phyloP scores from a whole-genome alignment of 2,888 invertebrate species.

The Rugalucina vietnamica region DNA sequence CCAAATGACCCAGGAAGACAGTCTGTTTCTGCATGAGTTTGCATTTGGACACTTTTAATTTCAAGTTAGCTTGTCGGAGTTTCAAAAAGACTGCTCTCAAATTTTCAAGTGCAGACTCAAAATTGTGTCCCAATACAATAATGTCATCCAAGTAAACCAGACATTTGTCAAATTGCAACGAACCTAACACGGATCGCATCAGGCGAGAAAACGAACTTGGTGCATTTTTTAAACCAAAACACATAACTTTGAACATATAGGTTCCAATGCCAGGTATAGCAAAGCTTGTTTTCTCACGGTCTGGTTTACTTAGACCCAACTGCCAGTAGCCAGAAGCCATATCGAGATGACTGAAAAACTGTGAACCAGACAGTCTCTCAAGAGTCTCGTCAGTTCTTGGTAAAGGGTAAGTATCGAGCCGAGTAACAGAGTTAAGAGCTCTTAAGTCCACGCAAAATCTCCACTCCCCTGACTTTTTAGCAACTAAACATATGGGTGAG shows the following conservation, averaged over 20 bases:
- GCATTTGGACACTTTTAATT: constrained; percentile 21
- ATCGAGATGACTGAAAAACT: constrained; percentile 13
- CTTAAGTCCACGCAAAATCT: constrained; percentile 25
- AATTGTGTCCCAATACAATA: constrained; percentile 18
- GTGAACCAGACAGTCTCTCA: background rate
- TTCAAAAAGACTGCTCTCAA: background rate
- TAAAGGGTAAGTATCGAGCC: background rate
- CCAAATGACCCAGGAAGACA: constrained; percentile 12
- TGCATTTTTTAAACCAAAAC: constrained; percentile 23
- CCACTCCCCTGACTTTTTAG: constrained; percentile 2
- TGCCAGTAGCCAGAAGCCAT: constrained; percentile 26
- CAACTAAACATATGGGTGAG: constrained; percentile 14
- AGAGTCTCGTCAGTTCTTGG: background rate
- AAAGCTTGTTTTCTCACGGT: background rate
- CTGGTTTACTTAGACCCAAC: background rate
- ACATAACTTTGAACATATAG: constrained; percentile 30
- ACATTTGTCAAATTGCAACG: constrained; percentile 17
- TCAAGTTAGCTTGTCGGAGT: constrained; percentile 12
- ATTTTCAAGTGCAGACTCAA: background rate
- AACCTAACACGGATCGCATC: constrained; percentile 8
- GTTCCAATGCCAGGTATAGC: constrained; percentile 1
- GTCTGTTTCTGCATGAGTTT: constrained; percentile 22
- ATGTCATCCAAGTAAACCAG: constrained; percentile 34
- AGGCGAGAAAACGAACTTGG: constrained; percentile 11
- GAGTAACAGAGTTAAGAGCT: background rate